phyloP scores from a whole-genome alignment of 2,888 invertebrate species.

The Saturnia japonica region DNA sequence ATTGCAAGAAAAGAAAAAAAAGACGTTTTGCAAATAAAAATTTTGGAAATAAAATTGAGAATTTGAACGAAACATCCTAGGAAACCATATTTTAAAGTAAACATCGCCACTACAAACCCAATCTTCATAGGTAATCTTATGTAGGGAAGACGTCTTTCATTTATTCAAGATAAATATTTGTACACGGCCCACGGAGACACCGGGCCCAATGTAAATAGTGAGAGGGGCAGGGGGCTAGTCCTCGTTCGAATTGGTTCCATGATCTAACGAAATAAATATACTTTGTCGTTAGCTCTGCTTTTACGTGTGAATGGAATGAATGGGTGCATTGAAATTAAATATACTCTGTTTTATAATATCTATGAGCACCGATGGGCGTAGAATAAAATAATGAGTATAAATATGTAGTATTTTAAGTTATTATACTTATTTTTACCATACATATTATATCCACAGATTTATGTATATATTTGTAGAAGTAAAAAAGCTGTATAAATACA shows the following conservation, averaged over 20 bases:
- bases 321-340: not conserved
- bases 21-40: not conserved
- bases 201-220: constrained; percentile 54
- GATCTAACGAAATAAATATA: constrained; percentile 9
- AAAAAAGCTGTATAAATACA: too few relatives aligned
- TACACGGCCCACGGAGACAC: constrained; percentile 39
- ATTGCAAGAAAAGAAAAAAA: not conserved
- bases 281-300: not conserved
- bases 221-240: constrained; percentile 23
- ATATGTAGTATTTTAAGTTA: not conserved
- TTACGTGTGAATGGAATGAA: not conserved
- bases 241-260: constrained; percentile 18
- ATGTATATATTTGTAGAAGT: too few relatives aligned
- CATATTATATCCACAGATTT: too few relatives aligned
- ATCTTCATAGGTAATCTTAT: not conserved
- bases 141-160: constrained; percentile 33
- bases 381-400: too few relatives aligned
- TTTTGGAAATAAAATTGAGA: not conserved
- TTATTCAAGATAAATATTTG: constrained; percentile 51
- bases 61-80: not conserved
- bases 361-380: not conserved
- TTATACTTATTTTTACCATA: not conserved
- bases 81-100: not conserved
- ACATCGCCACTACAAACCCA: not conserved
- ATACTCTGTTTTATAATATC: not conserved